Percentiles rank a stretch among this genome's conserved stretches.
Evolutionary conservation across 2,797 vertebrate genomes (phyloP).

Genomic region (Phrynocephalus vlangalii): DNA sequence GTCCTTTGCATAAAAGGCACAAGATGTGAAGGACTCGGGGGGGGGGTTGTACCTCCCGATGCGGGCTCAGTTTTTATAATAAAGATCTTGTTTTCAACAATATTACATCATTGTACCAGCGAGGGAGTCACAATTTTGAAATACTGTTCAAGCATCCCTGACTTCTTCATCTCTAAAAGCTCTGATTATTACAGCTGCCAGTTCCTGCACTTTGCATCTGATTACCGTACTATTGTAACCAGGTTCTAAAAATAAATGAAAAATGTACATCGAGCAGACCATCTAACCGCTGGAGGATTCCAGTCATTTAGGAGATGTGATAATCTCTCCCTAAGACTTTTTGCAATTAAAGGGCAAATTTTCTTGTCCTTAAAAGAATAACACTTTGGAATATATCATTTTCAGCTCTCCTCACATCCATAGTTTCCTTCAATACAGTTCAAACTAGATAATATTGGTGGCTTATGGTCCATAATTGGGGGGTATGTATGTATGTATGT

Average conservation of each 20-base stretch:
- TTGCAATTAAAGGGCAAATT: slow-evolving; percentile 39
- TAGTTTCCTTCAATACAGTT: not conserved
- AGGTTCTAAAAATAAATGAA: slow-evolving; percentile 68
- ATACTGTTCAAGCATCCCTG: slow-evolving; percentile 5
- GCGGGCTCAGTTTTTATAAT: not conserved
- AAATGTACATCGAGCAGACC: slow-evolving; percentile 24
- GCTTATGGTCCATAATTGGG: not conserved
- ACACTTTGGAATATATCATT: not conserved
- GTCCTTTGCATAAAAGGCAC: not conserved
- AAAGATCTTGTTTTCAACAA: slow-evolving; percentile 16
- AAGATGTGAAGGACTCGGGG: not conserved
- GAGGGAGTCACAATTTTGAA: slow-evolving; percentile 12
- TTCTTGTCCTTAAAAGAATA: not conserved
- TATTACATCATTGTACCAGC: not conserved
- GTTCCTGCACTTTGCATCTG: slow-evolving; percentile 61
- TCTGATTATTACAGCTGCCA: slow-evolving; percentile 38
- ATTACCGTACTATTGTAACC: slow-evolving; percentile 52
- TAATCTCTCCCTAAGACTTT: slow-evolving; percentile 58
- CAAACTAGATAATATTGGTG: not conserved
- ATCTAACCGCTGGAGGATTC: slow-evolving; percentile 53
- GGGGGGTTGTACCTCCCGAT: not conserved
- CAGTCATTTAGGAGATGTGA: slow-evolving; percentile 46
- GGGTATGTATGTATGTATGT: no score
- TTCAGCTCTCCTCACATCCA: not conserved
- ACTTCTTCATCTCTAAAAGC: slow-evolving; percentile 37